Evolutionary conservation across 2,888 invertebrate species (phyloP), one percentile per base, ranked within the genome.

Genomic region (Eristalis intricaria): DNA sequence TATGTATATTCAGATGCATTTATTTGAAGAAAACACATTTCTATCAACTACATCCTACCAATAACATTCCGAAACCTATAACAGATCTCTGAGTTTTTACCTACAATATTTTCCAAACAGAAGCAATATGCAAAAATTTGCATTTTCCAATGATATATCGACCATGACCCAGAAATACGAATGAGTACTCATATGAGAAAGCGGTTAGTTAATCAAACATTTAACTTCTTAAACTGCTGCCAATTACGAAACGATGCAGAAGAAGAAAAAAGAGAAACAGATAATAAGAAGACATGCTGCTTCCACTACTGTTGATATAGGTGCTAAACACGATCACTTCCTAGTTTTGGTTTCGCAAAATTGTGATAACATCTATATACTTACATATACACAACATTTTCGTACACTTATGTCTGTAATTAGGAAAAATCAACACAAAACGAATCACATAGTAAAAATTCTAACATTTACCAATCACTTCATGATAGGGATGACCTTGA

Each of bases 101-200:
- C 22, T 60, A 32, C n/a, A n/a, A n/a, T 66, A 56, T 78, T 70
- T 56, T 19, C 38, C 35, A 23, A 10, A 70, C 13, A 38, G 65
- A 63, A 50, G n/a, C 19, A 43, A 50, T 50, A 50, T 50, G 50
- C 50, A 10, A 50, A 50, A 50, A 50, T 50, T 50, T 50, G 8
- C 50, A 50, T 50, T 50, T 50, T 50, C 58, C 38, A 40, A 40
- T 15, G 26, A 77, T 61, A 65, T 23, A 26, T 69, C 74, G 82
- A 71, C 82, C 85, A 63, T 82, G 85, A 77, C 85, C 82, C 64
- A 77, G 22, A 76, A 50, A 50, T 19, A 7, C 50, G 50, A 50
- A 50, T 74, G 61, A 32, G 32, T 22, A 22, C 35, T 35, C 32
- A 7, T 26, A 43, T 19, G 13, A 4, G 50, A 13, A 26, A 65